Base-by-base conservation (phyloP, 2,797 vertebrate genomes). In the Propithecus perrieri region DNA sequence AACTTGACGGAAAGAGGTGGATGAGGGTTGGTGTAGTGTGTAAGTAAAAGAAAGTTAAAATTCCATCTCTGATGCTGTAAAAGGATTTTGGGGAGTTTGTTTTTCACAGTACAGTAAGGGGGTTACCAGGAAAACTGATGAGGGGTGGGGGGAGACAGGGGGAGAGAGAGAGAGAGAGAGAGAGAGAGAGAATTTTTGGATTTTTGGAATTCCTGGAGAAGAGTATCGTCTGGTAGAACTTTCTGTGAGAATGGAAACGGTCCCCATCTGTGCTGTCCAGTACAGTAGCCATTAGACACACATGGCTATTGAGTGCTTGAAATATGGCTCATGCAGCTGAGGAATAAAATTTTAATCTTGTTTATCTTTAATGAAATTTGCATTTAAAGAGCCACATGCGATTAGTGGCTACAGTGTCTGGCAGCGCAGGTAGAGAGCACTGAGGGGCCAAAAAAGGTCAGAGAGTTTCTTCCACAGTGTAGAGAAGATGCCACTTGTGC, bases 331-430 rank as follows among this genome's bases (percentile, higher is more conserved):
- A 26, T 61, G 65, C 7, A 94, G 35, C 1, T 28, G 41, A 43
- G 41, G 17, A 71, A 71, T 43, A 26, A 43, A n/a, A 4, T 72
- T 94, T 78, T 41, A 78, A 57, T 72, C 43, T 53, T 28, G 24
- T 84, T 67, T 93, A 38, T 46, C 67, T 75, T 94, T 50, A 87
- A 91, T 53, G n/a, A 63, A 75, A 79, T 93, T 93, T 41, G 53
- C 24, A 89, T 84, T 65, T 48, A 88, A 94, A 94, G 35, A 87
- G 53, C 30, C 43, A 78, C 7, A 24, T 48, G 38, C 63, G 57
- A 81, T n/a, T 67, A 48, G 43, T 71, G 76, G 43, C 78, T 85
- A 4, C 4, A 18, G 28, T 33, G 33, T 18, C n/a, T 7, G 20
- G 22, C 46, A 89, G 24, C n/a, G 7, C 8, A 24, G 38, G 63